Conservation (phyloP, 2,888 invertebrate species). For the Eristalis pertinax region DNA sequence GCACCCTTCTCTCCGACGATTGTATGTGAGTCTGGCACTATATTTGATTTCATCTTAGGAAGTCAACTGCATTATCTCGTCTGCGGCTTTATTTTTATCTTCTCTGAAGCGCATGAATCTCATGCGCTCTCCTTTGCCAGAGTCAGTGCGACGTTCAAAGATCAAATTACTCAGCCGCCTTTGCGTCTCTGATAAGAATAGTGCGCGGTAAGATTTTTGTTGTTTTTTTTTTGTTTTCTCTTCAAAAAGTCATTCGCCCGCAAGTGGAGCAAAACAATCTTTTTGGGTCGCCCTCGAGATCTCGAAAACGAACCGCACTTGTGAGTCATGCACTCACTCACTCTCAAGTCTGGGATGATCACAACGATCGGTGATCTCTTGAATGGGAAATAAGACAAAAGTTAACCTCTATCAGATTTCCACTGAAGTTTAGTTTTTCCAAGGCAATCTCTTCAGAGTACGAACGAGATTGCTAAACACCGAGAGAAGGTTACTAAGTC, state of each 20-base stretch:
- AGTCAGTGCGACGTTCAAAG: conserved; percentile 11
- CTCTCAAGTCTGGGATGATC: neutral
- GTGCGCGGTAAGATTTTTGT: conserved; percentile 2
- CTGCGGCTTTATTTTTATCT: neutral
- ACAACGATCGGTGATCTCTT: conserved; percentile 1
- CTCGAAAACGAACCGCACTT: neutral
- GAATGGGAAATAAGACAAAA: neutral
- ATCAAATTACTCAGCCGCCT: conserved; percentile 19
- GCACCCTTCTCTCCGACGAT: neutral
- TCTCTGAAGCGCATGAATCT: neutral
- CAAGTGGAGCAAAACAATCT: conserved; percentile 18
- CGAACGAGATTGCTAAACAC: conserved; percentile 15
- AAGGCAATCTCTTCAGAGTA: neutral
- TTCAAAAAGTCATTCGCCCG: conserved; percentile 4
- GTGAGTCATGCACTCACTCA: neutral
- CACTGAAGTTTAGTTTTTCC: neutral
- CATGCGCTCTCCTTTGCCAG: neutral
- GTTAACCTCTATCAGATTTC: conserved; percentile 3
- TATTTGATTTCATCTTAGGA: neutral
- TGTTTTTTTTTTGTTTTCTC: neutral
- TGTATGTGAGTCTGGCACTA: neutral
- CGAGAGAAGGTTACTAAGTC: conserved; percentile 53
- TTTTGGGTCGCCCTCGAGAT: conserved; percentile 19
- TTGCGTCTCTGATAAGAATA: conserved; percentile 21
- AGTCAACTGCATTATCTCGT: conserved; percentile 23